These are phyloP conservation scores for Oxygymnocypris stewartii DNA, from an alignment of 2,113 vertebrate species.

Conservation along the genomic window DNA sequence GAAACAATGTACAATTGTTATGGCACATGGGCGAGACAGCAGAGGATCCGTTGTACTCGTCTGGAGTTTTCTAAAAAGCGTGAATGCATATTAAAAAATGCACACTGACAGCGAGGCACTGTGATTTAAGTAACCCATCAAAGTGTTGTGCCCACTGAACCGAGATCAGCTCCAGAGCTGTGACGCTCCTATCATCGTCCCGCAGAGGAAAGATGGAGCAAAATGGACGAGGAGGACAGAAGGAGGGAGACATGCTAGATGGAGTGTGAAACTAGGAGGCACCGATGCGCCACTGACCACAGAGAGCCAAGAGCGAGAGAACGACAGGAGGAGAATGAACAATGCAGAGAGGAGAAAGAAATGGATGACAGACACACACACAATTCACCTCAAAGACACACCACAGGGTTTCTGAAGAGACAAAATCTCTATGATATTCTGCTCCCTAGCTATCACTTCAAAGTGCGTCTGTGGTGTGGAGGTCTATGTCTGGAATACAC, in stretches of 20 bases:
- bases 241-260: slow-evolving; percentile 71
- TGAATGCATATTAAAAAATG: slow-evolving; percentile 9
- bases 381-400: not conserved
- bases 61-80: not conserved
- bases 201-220: not conserved
- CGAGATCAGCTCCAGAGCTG: slow-evolving; percentile 54
- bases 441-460: not conserved
- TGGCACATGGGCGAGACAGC: not conserved
- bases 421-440: not conserved
- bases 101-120: slow-evolving; percentile 17
- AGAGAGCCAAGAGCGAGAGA: slow-evolving; percentile 58
- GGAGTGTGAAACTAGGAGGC: slow-evolving; percentile 76
- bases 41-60: not conserved
- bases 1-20: not conserved
- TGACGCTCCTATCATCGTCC: not conserved
- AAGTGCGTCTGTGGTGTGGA: not conserved
- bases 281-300: slow-evolving; percentile 71
- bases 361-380: slow-evolving; percentile 7
- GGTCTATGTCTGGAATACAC: not conserved
- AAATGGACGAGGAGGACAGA: slow-evolving; percentile 1
- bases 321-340: slow-evolving; percentile 12
- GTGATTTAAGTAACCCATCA: slow-evolving; percentile 63
- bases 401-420: not conserved
- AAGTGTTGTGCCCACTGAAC: slow-evolving; percentile 51
- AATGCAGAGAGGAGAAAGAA: not conserved